phyloP scores from a whole-genome alignment of 2,113 vertebrate genomes.

The Embiotoca jacksoni region DNA sequence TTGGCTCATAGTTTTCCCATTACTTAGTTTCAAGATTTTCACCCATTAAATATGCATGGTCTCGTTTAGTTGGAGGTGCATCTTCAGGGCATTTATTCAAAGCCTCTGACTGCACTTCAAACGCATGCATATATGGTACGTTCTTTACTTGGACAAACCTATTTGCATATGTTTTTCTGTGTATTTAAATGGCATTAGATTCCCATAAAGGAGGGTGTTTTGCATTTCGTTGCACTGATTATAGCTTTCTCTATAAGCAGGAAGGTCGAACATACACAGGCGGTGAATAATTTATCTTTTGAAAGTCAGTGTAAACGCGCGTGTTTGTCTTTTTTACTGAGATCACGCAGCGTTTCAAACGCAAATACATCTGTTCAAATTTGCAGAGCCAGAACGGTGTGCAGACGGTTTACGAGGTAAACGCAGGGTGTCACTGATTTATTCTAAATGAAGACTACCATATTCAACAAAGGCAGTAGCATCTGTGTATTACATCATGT shows the following conservation, averaged over 20 bases:
- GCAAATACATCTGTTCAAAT: constrained; percentile 12
- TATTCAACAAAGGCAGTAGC: neutral
- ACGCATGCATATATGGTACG: constrained; percentile 16
- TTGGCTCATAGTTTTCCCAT: neutral
- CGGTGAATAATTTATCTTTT: constrained; percentile 31
- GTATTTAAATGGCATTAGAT: constrained; percentile 2
- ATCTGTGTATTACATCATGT: neutral
- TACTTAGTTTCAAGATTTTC: constrained; percentile 24
- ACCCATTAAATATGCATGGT: constrained; percentile 41
- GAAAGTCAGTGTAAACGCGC: constrained; percentile 23
- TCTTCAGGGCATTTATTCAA: constrained; percentile 39
- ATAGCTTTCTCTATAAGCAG: neutral
- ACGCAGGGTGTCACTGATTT: neutral
- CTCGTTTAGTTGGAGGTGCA: constrained; percentile 27
- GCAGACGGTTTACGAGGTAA: neutral
- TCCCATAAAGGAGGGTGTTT: neutral
- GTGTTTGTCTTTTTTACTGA: constrained; percentile 15
- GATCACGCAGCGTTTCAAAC: neutral
- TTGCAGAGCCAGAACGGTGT: neutral
- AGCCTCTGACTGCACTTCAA: constrained; percentile 39
- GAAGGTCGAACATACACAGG: neutral
- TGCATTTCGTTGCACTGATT: neutral
- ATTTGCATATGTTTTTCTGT: constrained; percentile 30
- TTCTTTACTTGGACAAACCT: constrained; percentile 43
- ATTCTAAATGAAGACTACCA: neutral